A percentile compares a stretch with the other conserved stretches of the same genome.
These are phyloP conservation scores for Heliconius hermathena DNA, from an alignment of 1,140 invertebrate species.

Conservation along the genomic window DNA sequence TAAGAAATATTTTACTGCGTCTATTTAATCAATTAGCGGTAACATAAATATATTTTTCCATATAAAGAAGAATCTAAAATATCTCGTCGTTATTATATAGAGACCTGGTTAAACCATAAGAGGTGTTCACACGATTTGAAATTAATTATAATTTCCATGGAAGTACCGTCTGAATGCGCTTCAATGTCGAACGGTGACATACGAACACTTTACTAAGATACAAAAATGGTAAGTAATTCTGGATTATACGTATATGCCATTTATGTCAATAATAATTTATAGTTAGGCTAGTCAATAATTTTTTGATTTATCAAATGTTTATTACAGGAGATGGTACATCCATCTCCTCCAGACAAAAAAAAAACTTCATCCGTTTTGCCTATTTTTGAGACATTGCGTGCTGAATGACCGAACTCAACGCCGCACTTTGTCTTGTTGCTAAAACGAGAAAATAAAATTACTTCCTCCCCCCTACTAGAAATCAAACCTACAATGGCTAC, in stretches of 20 bases:
- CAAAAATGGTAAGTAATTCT: background rate
- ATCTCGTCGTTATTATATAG: background rate
- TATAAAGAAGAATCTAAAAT: background rate
- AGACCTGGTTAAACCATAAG: background rate
- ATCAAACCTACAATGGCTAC: no score
- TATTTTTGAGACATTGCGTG: no score
- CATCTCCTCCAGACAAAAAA: no score
- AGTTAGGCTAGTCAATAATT: background rate
- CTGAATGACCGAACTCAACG: no score
- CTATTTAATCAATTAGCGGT: background rate
- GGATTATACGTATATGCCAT: background rate
- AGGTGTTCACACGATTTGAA: background rate
- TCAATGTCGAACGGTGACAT: background rate
- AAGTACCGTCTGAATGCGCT: conserved; percentile 5
- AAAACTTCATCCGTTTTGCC: no score
- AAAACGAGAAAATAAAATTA: no score
- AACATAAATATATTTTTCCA: conserved; percentile 2
- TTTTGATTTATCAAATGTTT: no score
- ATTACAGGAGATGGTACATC: no score
- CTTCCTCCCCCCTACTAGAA: no score
- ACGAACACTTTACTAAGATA: background rate
- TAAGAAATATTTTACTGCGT: background rate
- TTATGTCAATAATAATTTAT: background rate
- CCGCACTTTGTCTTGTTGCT: no score
- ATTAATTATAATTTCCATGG: conserved; percentile 3